Percentiles rank a stretch among this genome's conserved stretches.
These are phyloP conservation scores for Oegoconia quadripuncta DNA, from an alignment of 2,888 invertebrate species.

Conservation along the genomic window DNA sequence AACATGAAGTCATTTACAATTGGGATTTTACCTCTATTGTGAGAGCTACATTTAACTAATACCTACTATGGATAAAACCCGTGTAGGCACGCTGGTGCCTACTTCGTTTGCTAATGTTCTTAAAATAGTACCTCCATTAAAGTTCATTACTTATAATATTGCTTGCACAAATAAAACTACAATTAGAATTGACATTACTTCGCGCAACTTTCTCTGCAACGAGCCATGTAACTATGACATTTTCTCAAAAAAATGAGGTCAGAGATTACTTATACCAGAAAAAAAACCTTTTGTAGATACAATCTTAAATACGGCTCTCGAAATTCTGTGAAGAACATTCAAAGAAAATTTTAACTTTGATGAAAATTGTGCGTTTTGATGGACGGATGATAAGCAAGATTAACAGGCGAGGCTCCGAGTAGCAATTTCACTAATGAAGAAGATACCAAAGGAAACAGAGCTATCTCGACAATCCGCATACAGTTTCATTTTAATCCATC, in stretches of 20 bases:
- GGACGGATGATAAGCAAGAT: constrained; percentile 4
- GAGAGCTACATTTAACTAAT: too few relatives aligned
- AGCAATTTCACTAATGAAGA: constrained; percentile 5
- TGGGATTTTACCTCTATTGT: too few relatives aligned
- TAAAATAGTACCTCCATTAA: too few relatives aligned
- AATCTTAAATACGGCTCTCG: not conserved
- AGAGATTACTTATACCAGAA: not conserved
- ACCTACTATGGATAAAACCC: too few relatives aligned
- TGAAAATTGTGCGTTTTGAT: not conserved
- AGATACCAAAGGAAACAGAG: not conserved
- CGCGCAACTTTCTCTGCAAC: not conserved
- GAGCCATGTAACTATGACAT: not conserved
- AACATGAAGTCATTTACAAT: too few relatives aligned
- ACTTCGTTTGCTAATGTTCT: too few relatives aligned
- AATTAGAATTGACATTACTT: not conserved
- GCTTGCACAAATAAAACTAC: not conserved
- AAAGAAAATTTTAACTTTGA: not conserved
- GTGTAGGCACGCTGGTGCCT: too few relatives aligned
- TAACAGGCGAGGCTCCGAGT: constrained; percentile 1
- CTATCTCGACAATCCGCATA: not conserved
- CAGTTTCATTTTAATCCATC: not conserved
- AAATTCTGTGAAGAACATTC: not conserved
- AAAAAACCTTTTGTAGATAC: not conserved
- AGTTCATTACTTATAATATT: too few relatives aligned
- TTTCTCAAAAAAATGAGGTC: not conserved